Evolutionary conservation across 2,113 vertebrate genomes (phyloP).

Genomic region (Strigops habroptila): DNA sequence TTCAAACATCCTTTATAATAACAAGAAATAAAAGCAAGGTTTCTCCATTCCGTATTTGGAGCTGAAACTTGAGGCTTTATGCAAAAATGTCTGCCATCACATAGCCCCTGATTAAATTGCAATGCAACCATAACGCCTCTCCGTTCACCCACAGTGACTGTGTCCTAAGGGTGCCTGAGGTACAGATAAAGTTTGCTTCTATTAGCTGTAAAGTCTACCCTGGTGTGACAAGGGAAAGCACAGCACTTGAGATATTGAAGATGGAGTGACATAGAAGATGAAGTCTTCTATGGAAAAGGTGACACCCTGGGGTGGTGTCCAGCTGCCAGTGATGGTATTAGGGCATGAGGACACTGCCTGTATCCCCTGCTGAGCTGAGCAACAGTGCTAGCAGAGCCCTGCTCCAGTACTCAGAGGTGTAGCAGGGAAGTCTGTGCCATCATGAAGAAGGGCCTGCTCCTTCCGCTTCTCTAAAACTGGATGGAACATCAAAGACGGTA

Average conservation of each 20-base stretch:
- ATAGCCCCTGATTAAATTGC: background rate
- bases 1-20: background rate
- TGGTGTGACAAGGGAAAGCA: background rate
- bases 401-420: background rate
- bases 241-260: background rate
- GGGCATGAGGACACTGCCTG: background rate
- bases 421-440: rapidly evolving
- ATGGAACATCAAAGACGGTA: background rate
- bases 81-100: background rate
- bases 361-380: background rate
- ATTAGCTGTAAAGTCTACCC: rapidly evolving
- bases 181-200: background rate
- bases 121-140: background rate
- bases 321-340: background rate
- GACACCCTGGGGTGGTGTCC: background rate
- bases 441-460: background rate
- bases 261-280: background rate
- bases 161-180: background rate
- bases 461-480: background rate
- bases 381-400: background rate
- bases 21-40: background rate
- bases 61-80: background rate
- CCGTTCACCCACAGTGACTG: rapidly evolving
- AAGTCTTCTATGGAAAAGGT: background rate
- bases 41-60: background rate